Evolutionary conservation across 2,888 invertebrate genomes (phyloP).

Genomic region (Chloroclysta siterata): DNA sequence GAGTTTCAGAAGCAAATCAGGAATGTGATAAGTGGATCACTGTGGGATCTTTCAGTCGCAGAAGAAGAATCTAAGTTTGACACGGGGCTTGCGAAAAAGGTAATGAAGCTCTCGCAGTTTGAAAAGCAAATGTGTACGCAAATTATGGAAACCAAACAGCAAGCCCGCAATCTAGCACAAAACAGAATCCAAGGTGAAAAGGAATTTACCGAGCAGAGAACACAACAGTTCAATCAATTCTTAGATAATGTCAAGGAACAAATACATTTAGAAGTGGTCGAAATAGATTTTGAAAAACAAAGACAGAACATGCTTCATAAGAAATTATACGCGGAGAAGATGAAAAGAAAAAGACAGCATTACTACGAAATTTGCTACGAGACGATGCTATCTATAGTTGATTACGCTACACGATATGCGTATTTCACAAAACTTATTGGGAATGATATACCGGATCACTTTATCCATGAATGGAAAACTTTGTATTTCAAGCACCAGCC

Average conservation of each 20-base stretch:
- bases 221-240: conserved; percentile 76
- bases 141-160: conserved; percentile 86
- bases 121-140: conserved; percentile 88
- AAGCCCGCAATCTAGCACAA: conserved; percentile 81
- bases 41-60: conserved; percentile 82
- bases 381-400: conserved; percentile 81
- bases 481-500: conserved; percentile 83
- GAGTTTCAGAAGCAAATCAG: conserved; percentile 80
- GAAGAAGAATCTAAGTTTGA: conserved; percentile 83
- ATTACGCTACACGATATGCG: conserved; percentile 80
- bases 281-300: conserved; percentile 82
- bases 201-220: conserved; percentile 77
- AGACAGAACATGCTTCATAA: conserved; percentile 80
- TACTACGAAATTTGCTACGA: conserved; percentile 81
- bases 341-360: conserved; percentile 75
- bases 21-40: conserved; percentile 72
- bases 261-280: conserved; percentile 73
- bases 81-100: conserved; percentile 79
- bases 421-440: conserved; percentile 75
- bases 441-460: conserved; percentile 74
- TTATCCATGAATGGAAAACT: conserved; percentile 83
- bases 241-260: conserved; percentile 74
- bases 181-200: conserved; percentile 82
- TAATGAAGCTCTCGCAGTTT: conserved; percentile 86
- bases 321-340: conserved; percentile 82